Evolutionary conservation across 2,888 invertebrate genomes (phyloP), one percentile per base, ranked within the genome.

Genomic region (Coleophora flavipennella): DNA sequence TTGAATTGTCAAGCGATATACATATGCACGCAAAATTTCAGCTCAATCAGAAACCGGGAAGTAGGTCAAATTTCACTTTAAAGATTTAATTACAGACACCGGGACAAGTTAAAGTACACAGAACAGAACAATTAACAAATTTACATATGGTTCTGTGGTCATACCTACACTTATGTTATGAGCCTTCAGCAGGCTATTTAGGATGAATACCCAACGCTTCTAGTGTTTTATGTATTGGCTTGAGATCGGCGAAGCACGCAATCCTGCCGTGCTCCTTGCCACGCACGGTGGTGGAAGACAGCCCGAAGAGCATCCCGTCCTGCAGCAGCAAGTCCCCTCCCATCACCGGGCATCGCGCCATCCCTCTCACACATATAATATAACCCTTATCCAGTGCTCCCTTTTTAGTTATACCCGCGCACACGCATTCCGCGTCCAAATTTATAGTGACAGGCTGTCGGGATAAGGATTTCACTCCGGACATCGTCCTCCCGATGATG

Each of bases 281-380:
- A 13, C 66, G 57, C 2, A 59, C 51, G 38, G 66, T 73, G 0
- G 67, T 68, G 8, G 73, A 65, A 1, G 79, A 70, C 31, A 83
- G 45, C 1, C 81, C 81, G 38, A 59, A 67, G 8, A 81, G 45
- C 1, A 43, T 39, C 1, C 55, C 65, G 7, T 56, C 54, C 45
- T 81, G 81, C 6, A 78, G 44, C 35, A 83, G 48, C 12, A 83
- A 51, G 41, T 83, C 83, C 1, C 83, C 77, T 10, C 67, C 70
- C 1, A 65, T 60, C 1, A 80, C 68, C 0, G 78, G 72, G 45
- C 83, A 83, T 2, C 54, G 62, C 2, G 62, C 51, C 1, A 65
- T 27, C 32, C 61, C 63, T 45, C 60, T 64, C 10, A 72, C 76
- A 40, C 80, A 73, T 37, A 80, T 62, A 29, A 66, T 63, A 36